These are phyloP conservation scores for Epinephelus moara DNA, from an alignment of 2,113 vertebrate species.

Conservation along the genomic window DNA sequence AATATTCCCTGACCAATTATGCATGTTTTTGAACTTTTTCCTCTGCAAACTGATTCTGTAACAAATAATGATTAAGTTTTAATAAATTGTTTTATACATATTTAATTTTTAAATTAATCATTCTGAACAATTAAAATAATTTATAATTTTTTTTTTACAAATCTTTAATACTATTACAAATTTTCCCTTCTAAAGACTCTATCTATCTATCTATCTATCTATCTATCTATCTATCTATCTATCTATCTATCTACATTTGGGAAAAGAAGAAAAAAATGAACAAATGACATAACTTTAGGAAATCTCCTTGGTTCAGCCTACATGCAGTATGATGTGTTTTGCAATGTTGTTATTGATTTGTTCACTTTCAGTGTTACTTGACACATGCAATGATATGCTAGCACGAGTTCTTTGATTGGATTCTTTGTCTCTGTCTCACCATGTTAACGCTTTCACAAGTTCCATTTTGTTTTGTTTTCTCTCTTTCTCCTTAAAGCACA, in stretches of 20 bases:
- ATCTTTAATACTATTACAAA: background rate
- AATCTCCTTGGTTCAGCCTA: constrained; percentile 88
- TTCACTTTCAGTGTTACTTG: constrained; percentile 88
- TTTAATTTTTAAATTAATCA: background rate
- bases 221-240: too few relatives aligned
- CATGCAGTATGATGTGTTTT: constrained; percentile 93
- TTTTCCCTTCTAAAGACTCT: too few relatives aligned
- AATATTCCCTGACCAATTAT: background rate
- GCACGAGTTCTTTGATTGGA: constrained; percentile 84
- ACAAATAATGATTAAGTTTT: background rate
- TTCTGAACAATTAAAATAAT: background rate
- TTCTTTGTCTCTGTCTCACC: constrained; percentile 78
- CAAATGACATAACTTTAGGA: background rate
- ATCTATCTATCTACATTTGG: background rate
- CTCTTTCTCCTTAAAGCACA: constrained; percentile 89
- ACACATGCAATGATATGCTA: constrained; percentile 86
- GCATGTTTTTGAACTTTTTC: background rate
- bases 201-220: too few relatives aligned
- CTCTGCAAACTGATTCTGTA: background rate
- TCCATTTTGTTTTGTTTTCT: constrained; percentile 90
- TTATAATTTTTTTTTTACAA: background rate
- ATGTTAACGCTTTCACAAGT: constrained; percentile 95
- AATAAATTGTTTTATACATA: background rate
- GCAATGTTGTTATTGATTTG: constrained; percentile 82
- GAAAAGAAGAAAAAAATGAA: background rate